Evolutionary conservation across 2,888 invertebrate genomes (phyloP), one percentile per base, ranked within the genome.

Genomic region (Theodoxus fluviatilis): DNA sequence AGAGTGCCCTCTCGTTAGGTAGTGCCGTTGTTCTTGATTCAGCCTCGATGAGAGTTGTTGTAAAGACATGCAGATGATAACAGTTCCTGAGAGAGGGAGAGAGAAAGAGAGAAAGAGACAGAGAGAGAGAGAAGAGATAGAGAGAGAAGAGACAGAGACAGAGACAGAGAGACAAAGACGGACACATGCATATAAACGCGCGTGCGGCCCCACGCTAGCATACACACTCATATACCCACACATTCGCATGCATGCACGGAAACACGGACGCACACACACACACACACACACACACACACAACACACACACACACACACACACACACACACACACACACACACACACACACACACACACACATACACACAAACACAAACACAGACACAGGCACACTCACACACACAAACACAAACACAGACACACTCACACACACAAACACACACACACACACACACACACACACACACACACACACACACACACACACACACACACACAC

Each of bases 401-500:
- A 18, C 9, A 18, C 52, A 52, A n/a, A 52, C 52, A 52, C 52
- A 52, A n/a, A 52, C 52, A 25, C n/a, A 52, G 22, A 52, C 52
- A 52, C 52, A 52, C n/a, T 22, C 52, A 52, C 52, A 52, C 9
- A 52, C 52, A 52, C 52, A 52, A n/a, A 18, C 3, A 52, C 52
- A 18, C 52, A 52, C 52, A 18, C 52, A 52, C 52, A 52, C 52
- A 52, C 52, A 52, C 52, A 9, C 52, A 52, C 52, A 52, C 52
- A 52, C 52, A 52, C 52, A 52, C 52, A 52, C 52, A 52, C 52
- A 52, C 52, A 52, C 52, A 52, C 52, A 52, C 52, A 52, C 52
- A 52, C 52, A 52, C 52, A 52, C 52, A 52, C 52, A 52, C 52
- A 52, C 52, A 52, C 52, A 52, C 52, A 52, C 52, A 52, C 52